Evolutionary conservation across 2,113 vertebrate species (phyloP), one percentile per base, ranked within the genome.

Genomic region (Spheniscus mendiculus): DNA sequence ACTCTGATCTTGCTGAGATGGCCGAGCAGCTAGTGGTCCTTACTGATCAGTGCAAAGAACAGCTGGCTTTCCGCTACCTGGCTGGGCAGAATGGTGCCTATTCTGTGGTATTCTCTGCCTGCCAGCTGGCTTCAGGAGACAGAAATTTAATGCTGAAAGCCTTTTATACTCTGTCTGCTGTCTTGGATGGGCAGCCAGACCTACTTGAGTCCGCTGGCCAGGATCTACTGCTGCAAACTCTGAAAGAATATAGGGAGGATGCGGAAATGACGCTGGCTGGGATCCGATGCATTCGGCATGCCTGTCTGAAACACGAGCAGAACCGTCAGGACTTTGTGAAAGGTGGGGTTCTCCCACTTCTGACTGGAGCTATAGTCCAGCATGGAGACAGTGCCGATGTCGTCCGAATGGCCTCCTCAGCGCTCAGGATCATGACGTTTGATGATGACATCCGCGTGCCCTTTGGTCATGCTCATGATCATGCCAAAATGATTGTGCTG

Each of bases 401-500:
- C 5, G 98, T 99, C 19, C 98, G 98, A 34, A 98, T 98, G 27
- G 99, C 98, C 4, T 98, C 98, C n/a, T 86, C 93, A 0, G 98
- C 99, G 2, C 98, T 99, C 26, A 96, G 99, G n/a, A 21, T 99
- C 91, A 99, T 99, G 99, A 99, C 99, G 1, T 99, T 99, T 9
- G 99, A 99, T 1, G 99, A 99, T 5, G 99, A 99, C 79, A 98
- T 99, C 92, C 98, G 99, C 0, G 99, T 99, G 82, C 98, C 99
- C 30, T 99, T 99, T 13, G 99, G 99, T 4, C 98, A 99, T 0
- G 99, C 99, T n/a, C 99, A 99, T 0, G 99, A 99, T 50, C 99
- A 99, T 0, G 99, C 99, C 62, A 99, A 98, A 96, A 99, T 98
- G 97, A 99, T 99, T 2, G 99, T 99, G 52, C 66, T 98, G 66